Conservation (phyloP, 2,113 vertebrate species). For the Erpornis zantholeuca region DNA sequence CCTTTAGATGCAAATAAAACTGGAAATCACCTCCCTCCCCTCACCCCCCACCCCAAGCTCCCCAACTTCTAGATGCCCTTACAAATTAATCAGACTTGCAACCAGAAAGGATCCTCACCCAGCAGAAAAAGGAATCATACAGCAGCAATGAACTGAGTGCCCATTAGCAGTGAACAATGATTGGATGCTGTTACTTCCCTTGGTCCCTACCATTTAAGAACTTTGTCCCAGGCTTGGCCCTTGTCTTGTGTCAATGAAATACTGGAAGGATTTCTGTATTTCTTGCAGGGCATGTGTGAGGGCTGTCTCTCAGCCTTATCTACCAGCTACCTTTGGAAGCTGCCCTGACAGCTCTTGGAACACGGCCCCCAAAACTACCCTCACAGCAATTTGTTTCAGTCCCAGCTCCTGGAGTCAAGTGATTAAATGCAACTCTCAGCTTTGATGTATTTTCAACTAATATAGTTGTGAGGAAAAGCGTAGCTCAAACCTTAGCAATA, state of each 20-base stretch:
- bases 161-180: not conserved
- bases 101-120: not conserved
- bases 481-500: not conserved
- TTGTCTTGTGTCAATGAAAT: not conserved
- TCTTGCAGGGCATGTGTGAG: rapidly evolving
- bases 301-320: not conserved
- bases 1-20: not conserved
- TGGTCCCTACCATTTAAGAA: not conserved
- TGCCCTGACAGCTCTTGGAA: not conserved
- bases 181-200: not conserved
- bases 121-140: not conserved
- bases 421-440: not conserved
- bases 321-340: not conserved
- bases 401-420: not conserved
- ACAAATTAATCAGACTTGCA: not conserved
- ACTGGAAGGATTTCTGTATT: not conserved
- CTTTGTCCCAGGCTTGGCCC: not conserved
- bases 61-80: not conserved
- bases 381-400: not conserved
- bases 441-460: not conserved
- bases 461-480: not conserved
- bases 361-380: not conserved
- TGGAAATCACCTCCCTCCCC: not conserved
- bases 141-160: not conserved
- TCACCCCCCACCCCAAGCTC: rapidly evolving